Conservation (phyloP, 2,888 invertebrate species). For the Drosophila flavopinicola region DNA sequence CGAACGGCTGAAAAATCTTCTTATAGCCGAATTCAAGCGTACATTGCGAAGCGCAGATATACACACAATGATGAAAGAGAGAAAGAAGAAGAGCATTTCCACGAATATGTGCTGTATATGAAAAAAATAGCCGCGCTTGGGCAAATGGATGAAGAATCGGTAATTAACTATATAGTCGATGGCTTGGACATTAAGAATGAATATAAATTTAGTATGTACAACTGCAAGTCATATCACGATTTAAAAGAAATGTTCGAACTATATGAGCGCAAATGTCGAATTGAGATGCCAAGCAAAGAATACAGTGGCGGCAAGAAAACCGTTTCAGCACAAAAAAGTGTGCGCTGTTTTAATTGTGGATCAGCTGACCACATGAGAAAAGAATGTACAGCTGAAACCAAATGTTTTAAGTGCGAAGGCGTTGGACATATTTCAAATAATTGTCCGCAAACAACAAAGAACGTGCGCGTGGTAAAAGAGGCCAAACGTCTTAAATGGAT, state of each 20-base stretch:
- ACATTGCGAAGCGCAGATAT: slow-evolving; percentile 4
- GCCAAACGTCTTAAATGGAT: neutral
- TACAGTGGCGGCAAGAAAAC: neutral
- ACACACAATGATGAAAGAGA: neutral
- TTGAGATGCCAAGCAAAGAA: neutral
- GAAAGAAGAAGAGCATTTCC: neutral
- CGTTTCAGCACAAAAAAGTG: too few relatives aligned
- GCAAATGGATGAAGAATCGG: neutral
- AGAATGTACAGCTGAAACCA: neutral
- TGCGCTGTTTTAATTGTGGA: neutral
- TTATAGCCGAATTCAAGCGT: neutral
- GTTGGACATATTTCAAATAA: slow-evolving; percentile 1
- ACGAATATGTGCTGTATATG: neutral
- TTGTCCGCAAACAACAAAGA: neutral
- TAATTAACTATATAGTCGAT: neutral
- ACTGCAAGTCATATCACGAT: neutral
- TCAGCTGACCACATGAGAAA: neutral
- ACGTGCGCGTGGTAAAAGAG: neutral
- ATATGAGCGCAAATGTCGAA: neutral
- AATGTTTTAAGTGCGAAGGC: slow-evolving; percentile 8
- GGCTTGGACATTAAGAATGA: neutral
- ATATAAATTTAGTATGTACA: neutral
- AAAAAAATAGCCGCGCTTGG: neutral
- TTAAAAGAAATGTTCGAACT: slow-evolving; percentile 1
- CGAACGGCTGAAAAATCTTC: too few relatives aligned